Evolutionary conservation across 1,140 invertebrate genomes (phyloP).

Genomic region (Solenopsis invicta): DNA sequence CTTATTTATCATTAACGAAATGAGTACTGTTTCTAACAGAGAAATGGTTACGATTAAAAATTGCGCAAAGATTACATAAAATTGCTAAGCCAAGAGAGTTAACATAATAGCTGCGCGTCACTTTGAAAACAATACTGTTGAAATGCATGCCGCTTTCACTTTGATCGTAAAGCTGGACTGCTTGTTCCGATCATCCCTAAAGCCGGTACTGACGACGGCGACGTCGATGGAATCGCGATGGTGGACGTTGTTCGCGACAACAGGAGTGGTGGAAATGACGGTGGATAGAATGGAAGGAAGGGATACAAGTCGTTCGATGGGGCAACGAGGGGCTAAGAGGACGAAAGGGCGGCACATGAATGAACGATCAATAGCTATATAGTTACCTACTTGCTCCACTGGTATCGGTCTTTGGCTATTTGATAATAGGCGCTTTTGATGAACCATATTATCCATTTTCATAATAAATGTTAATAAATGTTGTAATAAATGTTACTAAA

Average conservation of each 20-base stretch:
- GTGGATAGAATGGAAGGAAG: slow-evolving; percentile 58
- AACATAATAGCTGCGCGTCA: not conserved
- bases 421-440: not conserved
- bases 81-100: not conserved
- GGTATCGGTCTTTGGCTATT: slow-evolving; percentile 64
- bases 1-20: not conserved
- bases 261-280: slow-evolving; percentile 66
- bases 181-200: slow-evolving; percentile 15
- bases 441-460: slow-evolving; percentile 20
- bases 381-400: slow-evolving; percentile 72
- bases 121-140: not conserved
- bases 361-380: slow-evolving; percentile 86
- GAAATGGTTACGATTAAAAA: not conserved
- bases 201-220: slow-evolving; percentile 39
- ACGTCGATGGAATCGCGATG: slow-evolving; percentile 65
- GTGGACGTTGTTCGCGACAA: slow-evolving; percentile 46
- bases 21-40: not conserved
- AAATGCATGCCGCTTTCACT: not conserved
- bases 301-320: slow-evolving; percentile 56
- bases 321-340: slow-evolving; percentile 70
- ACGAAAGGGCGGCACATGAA: slow-evolving; percentile 82
- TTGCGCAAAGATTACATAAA: not conserved
- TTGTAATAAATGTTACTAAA: not conserved
- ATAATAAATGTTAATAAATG: not conserved
- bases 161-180: not conserved